A percentile compares a stretch with the other conserved stretches of the same genome.
phyloP scores from a whole-genome alignment of 2,888 invertebrate species.

The Ceratothoa steindachneri region DNA sequence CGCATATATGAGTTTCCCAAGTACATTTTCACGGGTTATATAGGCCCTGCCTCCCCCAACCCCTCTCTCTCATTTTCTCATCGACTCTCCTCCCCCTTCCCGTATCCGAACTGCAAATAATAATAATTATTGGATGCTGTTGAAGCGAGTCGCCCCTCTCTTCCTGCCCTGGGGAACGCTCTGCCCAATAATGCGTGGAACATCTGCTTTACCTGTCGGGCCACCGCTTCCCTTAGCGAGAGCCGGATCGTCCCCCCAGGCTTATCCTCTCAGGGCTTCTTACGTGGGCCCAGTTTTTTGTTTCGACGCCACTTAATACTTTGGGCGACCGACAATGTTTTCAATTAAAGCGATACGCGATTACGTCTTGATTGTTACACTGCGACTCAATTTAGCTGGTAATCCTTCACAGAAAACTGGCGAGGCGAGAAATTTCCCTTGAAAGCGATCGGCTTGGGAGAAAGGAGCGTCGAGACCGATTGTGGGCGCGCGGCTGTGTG shows the following conservation, averaged over 20 bases:
- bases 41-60: too few species aligned
- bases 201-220: not conserved
- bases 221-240: not conserved
- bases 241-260: not conserved
- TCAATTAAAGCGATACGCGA: conserved; percentile 40
- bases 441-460: conserved; percentile 20
- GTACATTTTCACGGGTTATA: not conserved
- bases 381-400: conserved; percentile 24
- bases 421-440: conserved; percentile 24
- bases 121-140: not conserved
- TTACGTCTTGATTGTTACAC: conserved; percentile 31
- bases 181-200: conserved; percentile 14
- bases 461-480: not conserved
- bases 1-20: not conserved
- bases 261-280: conserved; percentile 9
- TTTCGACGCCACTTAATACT: conserved; percentile 30
- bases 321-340: conserved; percentile 30
- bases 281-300: conserved; percentile 11
- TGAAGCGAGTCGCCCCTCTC: conserved; percentile 5
- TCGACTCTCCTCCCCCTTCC: not conserved
- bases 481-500: conserved; percentile 4
- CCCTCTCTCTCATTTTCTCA: conserved; percentile 18
- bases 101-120: not conserved
- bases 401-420: conserved; percentile 20
- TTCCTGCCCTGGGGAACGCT: not conserved